phyloP scores from a whole-genome alignment of 2,888 invertebrate genomes.

The Luperina nickerlii region DNA sequence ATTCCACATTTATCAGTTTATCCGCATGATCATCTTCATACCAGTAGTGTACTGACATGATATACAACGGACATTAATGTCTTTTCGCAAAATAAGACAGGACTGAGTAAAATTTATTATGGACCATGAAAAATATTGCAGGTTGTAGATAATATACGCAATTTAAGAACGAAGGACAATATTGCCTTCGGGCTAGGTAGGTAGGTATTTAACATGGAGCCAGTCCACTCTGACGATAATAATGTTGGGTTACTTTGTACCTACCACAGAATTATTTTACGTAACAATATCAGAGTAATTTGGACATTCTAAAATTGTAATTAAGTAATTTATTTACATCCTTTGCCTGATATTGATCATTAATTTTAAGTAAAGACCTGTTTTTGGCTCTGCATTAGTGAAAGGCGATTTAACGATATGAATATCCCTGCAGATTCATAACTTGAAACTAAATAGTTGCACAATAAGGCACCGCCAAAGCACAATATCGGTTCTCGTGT shows the following conservation, averaged over 20 bases:
- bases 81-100: slow-evolving; percentile 63
- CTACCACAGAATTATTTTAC: slow-evolving; percentile 17
- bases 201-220: slow-evolving; percentile 76
- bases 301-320: slow-evolving; percentile 15
- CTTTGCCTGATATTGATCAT: background rate
- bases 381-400: background rate
- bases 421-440: background rate
- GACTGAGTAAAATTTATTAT: slow-evolving; percentile 80
- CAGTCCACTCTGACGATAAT: slow-evolving; percentile 51
- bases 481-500: background rate
- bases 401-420: background rate
- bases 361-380: background rate
- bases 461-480: background rate
- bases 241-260: slow-evolving; percentile 34
- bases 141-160: slow-evolving; percentile 78
- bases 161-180: slow-evolving; percentile 76
- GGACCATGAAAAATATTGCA: slow-evolving; percentile 80
- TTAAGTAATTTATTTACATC: slow-evolving; percentile 12
- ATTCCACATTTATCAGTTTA: slow-evolving; percentile 58
- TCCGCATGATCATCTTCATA: slow-evolving; percentile 51
- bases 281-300: slow-evolving; percentile 27
- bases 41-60: slow-evolving; percentile 51
- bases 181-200: slow-evolving; percentile 80
- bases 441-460: background rate
- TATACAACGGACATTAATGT: slow-evolving; percentile 60